Base-by-base conservation (phyloP, 2,797 vertebrate genomes). In the Alca torda region DNA sequence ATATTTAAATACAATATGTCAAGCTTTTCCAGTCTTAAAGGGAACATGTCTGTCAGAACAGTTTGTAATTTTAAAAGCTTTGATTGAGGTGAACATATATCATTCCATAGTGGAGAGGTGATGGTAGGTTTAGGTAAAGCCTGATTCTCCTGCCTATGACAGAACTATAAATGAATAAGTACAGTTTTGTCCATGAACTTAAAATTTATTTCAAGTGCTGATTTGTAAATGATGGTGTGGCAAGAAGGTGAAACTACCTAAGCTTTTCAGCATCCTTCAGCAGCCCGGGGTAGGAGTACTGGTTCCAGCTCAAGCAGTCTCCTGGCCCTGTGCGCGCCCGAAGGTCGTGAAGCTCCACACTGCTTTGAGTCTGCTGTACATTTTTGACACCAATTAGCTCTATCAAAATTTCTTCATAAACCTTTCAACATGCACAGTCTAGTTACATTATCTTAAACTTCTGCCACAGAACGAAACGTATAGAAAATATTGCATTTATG, bases 1-100 rank as follows among this genome's bases (percentile, higher is more conserved):
- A 65, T 78, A 39, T 80, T 89, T 93, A 77, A 83, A 65, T 63
- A 74, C 1, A 26, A 15, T 60, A 54, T 51, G 70, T 95, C 13
- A 24, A 96, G 93, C 85, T 96, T 97, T 97, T 98, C 97, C 97
- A 98, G 98, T 99, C 98, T 99, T 99, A 99, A 99, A 93, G 97
- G 98, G 98, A 98, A 98, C 98, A 98, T 88, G 97, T 98, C 87
- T 97, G 95, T 95, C 94, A 95, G 95, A 96, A 96, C 54, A 93
- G 79, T 95, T 92, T 96, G 95, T 89, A 25, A 69, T 46, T 94
- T 50, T 59, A 93, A 96, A 96, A 97, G 95, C 83, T 96, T 96
- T 95, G 95, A 91, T 96, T 77, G 69, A 96, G 97, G 94, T 97
- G 97, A 98, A 97, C 96, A 97, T 95, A 96, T 97, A 98, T 98